These are phyloP conservation scores for Apocheima hispidaria DNA, from an alignment of 2,888 invertebrate genomes.

Conservation along the genomic window DNA sequence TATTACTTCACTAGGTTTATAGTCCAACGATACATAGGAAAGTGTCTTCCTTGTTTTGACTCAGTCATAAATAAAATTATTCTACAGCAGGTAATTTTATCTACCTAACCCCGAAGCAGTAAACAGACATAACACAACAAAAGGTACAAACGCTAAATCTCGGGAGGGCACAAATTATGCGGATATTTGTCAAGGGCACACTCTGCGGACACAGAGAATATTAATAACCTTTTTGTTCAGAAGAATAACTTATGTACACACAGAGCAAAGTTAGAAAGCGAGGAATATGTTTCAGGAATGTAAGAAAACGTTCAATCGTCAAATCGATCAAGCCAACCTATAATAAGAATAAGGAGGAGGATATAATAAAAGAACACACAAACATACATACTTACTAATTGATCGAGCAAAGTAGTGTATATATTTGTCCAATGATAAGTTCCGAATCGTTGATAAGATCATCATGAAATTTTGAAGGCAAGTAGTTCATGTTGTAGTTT, in stretches of 20 bases:
- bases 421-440: too few relatives aligned
- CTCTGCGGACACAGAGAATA: constrained; percentile 24
- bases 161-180: constrained; percentile 42
- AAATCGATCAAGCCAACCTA: too few relatives aligned
- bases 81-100: constrained; percentile 22
- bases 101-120: constrained; percentile 32
- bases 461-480: too few relatives aligned
- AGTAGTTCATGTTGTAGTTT: too few relatives aligned
- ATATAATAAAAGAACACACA: too few relatives aligned
- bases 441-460: too few relatives aligned
- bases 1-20: too few relatives aligned
- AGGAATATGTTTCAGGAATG: neutral
- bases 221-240: constrained; percentile 13
- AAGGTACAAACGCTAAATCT: constrained; percentile 44
- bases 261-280: neutral
- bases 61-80: constrained; percentile 27
- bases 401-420: too few relatives aligned
- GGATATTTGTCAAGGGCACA: constrained; percentile 45
- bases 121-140: constrained; percentile 36
- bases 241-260: constrained; percentile 6
- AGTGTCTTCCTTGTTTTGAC: constrained; percentile 7
- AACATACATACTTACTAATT: too few relatives aligned
- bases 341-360: too few relatives aligned
- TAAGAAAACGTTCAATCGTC: neutral
- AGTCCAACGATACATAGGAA: neutral